Base-by-base conservation (phyloP, 1,140 invertebrate species). In the Eumeta japonica region DNA sequence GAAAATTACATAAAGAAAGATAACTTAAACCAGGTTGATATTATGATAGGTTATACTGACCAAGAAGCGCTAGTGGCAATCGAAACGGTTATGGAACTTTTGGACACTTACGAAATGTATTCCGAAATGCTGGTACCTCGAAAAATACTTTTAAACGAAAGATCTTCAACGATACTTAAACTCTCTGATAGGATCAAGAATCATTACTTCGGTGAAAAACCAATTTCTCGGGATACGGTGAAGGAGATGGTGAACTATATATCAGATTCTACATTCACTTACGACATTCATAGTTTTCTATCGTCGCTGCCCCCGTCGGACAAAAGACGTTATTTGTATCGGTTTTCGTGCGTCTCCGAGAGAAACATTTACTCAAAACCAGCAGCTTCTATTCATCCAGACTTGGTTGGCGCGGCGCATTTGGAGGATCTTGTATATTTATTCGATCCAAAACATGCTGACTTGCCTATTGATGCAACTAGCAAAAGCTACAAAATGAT, bases 1-100 rank as follows among this genome's bases (percentile, higher is more conserved):
- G 30, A 48, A 20, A 37, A 63, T 37, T 41, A 58, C 20, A 46
- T 77, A 19, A 51, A 48, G 38, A 60, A 43, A 11, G 68, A 74
- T 36, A 51, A 58, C 10, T 77, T 76, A 24, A 55, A 78, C 20
- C 64, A 79, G 29, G 66, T 85, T 14, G 83, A 84, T 2, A 58
- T 79, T 5, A 72, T 86, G 2, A 52, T 81, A 16, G 84, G 84
- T 1, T 75, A 79, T 24, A 81, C 67, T 35, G 58, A 41, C 24
- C 44, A 67, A n/a, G 84, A 86, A 65, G 72, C 78, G 10, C 16
- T 59, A 2, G 29, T 56, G n/a, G 35, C 64, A 5, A 41, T 59
- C 27, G 33, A 31, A 0, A 12, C 12, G 15, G 37, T 60, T 3
- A 39, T 63, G n/a, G 35, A 48, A 10, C 24, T 50, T 15, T 60